Evolutionary conservation across 2,888 invertebrate genomes (phyloP).

Genomic region (Lithophane semibrunnea): DNA sequence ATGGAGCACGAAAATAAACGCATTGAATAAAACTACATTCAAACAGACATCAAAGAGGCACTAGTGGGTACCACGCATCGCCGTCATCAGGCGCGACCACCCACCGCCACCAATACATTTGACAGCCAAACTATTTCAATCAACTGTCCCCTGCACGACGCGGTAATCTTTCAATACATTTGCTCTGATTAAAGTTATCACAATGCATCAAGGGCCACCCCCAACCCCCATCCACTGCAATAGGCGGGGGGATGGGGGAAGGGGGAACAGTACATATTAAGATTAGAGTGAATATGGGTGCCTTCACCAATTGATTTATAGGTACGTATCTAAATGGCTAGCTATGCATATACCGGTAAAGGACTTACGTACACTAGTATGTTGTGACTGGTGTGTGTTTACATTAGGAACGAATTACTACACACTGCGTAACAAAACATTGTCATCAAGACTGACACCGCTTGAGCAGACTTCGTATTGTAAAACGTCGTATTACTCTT

Average conservation of each 20-base stretch:
- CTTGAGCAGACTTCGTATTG: too few relatives aligned
- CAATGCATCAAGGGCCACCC: constrained; percentile 38
- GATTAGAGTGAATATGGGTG: constrained; percentile 63
- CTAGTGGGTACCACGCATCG: not conserved
- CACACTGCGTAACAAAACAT: too few relatives aligned
- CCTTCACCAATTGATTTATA: constrained; percentile 54
- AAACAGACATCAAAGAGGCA: constrained; percentile 1
- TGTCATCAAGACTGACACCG: too few relatives aligned
- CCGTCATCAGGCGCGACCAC: not conserved
- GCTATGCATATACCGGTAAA: too few relatives aligned
- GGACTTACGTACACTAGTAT: too few relatives aligned
- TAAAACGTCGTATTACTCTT: too few relatives aligned
- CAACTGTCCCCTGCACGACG: constrained; percentile 16
- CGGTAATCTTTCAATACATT: constrained; percentile 66
- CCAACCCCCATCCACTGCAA: constrained; percentile 14
- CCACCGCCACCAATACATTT: constrained; percentile 1
- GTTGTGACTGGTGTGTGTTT: too few relatives aligned
- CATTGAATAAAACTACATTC: not conserved
- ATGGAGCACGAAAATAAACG: not conserved
- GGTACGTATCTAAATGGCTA: not conserved
- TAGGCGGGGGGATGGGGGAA: not conserved
- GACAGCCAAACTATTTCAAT: constrained; percentile 52
- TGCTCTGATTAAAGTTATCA: constrained; percentile 67
- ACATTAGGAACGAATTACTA: too few relatives aligned
- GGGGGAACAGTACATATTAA: constrained; percentile 54